Evolutionary conservation across 2,113 vertebrate genomes (phyloP).

Genomic region (Rhinolophus ferrumequinum): DNA sequence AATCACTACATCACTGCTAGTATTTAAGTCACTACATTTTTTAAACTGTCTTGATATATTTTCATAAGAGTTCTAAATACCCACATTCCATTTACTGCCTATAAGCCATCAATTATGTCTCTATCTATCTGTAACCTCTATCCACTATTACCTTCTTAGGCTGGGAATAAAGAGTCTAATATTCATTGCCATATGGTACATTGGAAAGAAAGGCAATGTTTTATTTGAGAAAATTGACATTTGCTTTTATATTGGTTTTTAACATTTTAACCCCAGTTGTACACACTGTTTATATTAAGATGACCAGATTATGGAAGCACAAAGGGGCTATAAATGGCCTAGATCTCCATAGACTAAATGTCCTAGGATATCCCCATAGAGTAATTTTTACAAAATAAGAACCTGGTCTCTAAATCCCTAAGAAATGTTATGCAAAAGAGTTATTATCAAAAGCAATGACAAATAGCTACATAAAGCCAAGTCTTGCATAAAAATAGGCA

Average conservation of each 20-base stretch:
- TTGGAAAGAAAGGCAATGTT: background rate
- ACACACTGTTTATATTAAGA: background rate
- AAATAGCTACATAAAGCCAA: slow-evolving; percentile 65
- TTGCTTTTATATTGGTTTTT: slow-evolving; percentile 10
- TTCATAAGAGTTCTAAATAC: slow-evolving; percentile 1
- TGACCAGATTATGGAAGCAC: background rate
- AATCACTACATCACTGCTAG: background rate
- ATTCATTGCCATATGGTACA: background rate
- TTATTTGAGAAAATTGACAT: background rate
- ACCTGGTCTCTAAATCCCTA: background rate
- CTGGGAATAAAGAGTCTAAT: background rate
- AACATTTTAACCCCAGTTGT: background rate
- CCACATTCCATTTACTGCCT: background rate
- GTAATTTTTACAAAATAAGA: slow-evolving; percentile 45
- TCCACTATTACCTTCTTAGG: background rate
- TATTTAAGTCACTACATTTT: background rate
- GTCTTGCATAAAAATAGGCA: slow-evolving; percentile 66
- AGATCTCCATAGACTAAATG: background rate
- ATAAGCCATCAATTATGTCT: background rate
- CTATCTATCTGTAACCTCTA: background rate
- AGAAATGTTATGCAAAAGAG: slow-evolving; percentile 56
- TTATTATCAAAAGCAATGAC: slow-evolving; percentile 68
- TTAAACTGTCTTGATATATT: background rate
- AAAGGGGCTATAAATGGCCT: background rate
- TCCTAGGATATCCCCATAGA: background rate